Percentiles rank a stretch among this genome's conserved stretches.
These are phyloP conservation scores for Plagiodera versicolora DNA, from an alignment of 2,888 invertebrate genomes.

Conservation along the genomic window DNA sequence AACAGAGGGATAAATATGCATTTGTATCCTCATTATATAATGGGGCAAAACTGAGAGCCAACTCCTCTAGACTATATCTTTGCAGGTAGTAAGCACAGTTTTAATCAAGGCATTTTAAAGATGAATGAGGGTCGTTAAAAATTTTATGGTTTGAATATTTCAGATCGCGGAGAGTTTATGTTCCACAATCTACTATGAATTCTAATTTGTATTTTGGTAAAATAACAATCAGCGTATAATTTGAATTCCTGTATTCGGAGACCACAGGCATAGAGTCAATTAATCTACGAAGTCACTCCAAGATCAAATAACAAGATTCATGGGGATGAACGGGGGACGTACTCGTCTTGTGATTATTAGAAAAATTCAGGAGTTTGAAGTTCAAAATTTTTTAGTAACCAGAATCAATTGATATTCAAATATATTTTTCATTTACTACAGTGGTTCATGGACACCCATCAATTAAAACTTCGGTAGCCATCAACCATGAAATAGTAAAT, in stretches of 20 bases:
- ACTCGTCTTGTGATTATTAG: too few species aligned
- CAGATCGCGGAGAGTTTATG: conserved; percentile 36
- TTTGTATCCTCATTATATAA: background rate
- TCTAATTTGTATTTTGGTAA: conserved; percentile 48
- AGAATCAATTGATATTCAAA: too few species aligned
- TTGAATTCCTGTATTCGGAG: background rate
- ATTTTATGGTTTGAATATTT: conserved; percentile 34
- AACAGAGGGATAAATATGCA: background rate
- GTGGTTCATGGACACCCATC: too few species aligned
- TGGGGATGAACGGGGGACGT: too few species aligned
- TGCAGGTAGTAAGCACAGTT: background rate
- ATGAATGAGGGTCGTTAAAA: conserved; percentile 18
- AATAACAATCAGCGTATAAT: conserved; percentile 38
- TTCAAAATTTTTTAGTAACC: too few species aligned
- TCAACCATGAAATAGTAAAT: too few species aligned
- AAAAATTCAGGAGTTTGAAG: too few species aligned
- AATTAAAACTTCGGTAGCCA: too few species aligned
- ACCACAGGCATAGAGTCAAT: background rate
- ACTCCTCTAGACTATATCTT: background rate
- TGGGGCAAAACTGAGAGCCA: background rate
- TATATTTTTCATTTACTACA: too few species aligned
- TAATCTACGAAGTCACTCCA: too few species aligned
- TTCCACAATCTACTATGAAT: conserved; percentile 45
- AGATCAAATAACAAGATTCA: too few species aligned
- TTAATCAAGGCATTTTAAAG: background rate